phyloP scores from a whole-genome alignment of 2,797 vertebrate genomes.

The Mycteria americana region DNA sequence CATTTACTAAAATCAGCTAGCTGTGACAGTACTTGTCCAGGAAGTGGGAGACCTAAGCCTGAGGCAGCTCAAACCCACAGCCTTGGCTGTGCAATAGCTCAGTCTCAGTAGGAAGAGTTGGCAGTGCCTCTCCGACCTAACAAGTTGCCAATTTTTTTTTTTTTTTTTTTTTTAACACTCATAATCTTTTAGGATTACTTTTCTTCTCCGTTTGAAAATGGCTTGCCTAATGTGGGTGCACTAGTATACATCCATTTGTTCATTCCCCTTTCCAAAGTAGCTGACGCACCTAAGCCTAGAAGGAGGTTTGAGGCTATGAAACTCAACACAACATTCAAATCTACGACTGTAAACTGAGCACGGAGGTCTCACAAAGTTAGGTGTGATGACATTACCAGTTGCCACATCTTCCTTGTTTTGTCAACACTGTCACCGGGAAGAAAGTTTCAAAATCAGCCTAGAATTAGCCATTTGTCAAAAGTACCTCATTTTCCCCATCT shows the following conservation, averaged over 20 bases:
- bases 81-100: background rate
- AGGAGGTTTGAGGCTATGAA: background rate
- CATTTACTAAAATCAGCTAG: background rate
- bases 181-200: background rate
- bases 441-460: background rate
- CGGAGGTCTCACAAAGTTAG: background rate
- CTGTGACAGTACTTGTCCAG: conserved; percentile 4
- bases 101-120: background rate
- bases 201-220: background rate
- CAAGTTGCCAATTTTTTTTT: background rate
- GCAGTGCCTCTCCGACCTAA: background rate
- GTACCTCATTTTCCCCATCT: background rate
- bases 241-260: background rate
- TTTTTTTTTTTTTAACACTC: background rate
- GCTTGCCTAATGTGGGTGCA: background rate
- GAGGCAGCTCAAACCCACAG: conserved; percentile 13
- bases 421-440: background rate
- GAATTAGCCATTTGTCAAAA: background rate
- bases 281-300: background rate
- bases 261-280: background rate
- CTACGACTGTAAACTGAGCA: background rate
- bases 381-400: background rate
- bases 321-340: background rate
- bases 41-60: conserved; percentile 18
- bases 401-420: background rate